Evolutionary conservation across 2,888 invertebrate species (phyloP), one percentile per base, ranked within the genome.

Genomic region (Beris morrisii): DNA sequence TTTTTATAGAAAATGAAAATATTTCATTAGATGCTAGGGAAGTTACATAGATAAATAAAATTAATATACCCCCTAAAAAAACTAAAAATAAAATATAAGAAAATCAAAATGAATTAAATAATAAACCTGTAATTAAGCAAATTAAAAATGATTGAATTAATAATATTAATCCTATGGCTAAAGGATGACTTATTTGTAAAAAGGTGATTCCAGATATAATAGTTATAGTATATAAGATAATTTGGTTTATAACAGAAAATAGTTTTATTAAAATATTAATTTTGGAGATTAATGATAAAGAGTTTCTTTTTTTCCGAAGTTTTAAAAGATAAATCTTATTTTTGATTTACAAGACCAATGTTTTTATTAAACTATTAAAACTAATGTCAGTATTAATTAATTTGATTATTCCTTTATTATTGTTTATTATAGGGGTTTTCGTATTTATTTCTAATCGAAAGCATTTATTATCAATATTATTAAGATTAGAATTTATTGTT

Each of bases 331-430:
- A 68, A 63, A 72, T 78, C 79, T 83, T 85, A 84, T 79, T 82
- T 83, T 85, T 86, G 85, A 74, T 85, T 87, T 87, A 87, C 86
- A 87, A 87, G 83, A 87, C 83, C 85, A 85, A 84, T 83, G 22
- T 22, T 22, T 22, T 22, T 22, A 22, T 22, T 22, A 22, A 22
- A 22, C 22, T 22, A 22, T 22, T 22, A 22, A 22, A 22, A 22
- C 22, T 22, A 22, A 22, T 22, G 22, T 22, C 3, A 22, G 22
- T 22, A 22, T 22, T 22, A 22, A 22, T 22, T 22, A 22, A 22
- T 22, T 22, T 22, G 22, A 3, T 22, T 22, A 73, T 83, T 73
- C 75, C 79, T 76, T 76, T 82, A 76, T 72, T 82, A 78, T 82
- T 84, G 75, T 82, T 80, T 83, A 74, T 84, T 76, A 68, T 82